phyloP scores from a whole-genome alignment of 2,113 vertebrate species.

The Herpailurus yagouaroundi region DNA sequence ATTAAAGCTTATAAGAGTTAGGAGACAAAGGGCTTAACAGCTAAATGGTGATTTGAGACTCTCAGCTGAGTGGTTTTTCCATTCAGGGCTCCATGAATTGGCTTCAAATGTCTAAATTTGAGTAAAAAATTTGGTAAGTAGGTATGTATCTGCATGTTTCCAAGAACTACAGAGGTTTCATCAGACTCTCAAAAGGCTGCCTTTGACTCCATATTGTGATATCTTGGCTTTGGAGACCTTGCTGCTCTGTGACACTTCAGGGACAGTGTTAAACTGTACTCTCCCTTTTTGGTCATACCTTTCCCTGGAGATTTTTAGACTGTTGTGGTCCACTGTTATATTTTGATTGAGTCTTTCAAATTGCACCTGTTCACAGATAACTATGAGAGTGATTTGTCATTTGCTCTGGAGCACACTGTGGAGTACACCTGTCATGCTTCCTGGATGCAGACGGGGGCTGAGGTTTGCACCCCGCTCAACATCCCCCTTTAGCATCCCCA shows the following conservation, averaged over 20 bases:
- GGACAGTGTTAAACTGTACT: neutral
- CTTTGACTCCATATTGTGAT: neutral
- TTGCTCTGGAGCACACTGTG: neutral
- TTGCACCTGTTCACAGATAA: neutral
- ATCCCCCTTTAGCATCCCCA: neutral
- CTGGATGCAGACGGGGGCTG: neutral
- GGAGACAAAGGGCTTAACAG: neutral
- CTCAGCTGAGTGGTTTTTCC: neutral
- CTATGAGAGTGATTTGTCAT: neutral
- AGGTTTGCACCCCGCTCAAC: neutral
- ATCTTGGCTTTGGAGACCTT: constrained; percentile 13
- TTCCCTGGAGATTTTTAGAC: neutral
- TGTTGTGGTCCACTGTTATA: neutral
- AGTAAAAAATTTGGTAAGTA: neutral
- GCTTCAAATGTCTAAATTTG: neutral
- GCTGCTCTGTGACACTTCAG: neutral
- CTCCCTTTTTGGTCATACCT: neutral
- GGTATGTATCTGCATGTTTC: neutral
- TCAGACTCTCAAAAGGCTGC: neutral
- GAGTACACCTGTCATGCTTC: neutral
- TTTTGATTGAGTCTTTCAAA: constrained; percentile 6
- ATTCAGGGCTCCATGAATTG: neutral
- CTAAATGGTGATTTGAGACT: neutral
- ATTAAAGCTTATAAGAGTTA: neutral
- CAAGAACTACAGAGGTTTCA: constrained; percentile 25